Base-by-base conservation (phyloP, 1,140 invertebrate species). In the Drosophila sturtevanti region DNA sequence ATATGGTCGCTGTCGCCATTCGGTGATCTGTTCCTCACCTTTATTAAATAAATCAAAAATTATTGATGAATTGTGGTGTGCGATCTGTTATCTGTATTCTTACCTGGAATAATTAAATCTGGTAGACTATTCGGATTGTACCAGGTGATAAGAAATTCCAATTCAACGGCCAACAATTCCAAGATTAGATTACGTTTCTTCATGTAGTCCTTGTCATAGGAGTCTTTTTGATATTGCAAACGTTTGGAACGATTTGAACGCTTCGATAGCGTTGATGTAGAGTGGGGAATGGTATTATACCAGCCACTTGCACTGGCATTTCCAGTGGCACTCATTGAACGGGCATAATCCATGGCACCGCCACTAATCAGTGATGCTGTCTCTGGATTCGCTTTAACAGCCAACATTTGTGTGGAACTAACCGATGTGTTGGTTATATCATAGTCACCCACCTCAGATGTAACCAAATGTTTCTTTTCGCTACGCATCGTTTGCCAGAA, bases 401-500 rank as follows among this genome's bases (percentile, higher is more conserved):
- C 92, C 27, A 93, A 71, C 67, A 92, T 91, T 52, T 92, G 92
- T 48, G 92, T 92, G 35, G 92, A 92, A 52, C 92, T 93, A 63
- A 92, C 92, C 70, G 92, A 91, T 22, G 92, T 91, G 41, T 92
- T 92, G 21, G 75, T 89, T 67, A 93, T 93, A 9, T 92, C 91
- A 58, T 92, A 92, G 24, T 92, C 91, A 0, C 90, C 91, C 34
- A 92, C 79, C 63, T 92, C 91, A 0, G 91, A 90, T 14, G 91
- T 95, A 92, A 96, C 96, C 63, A 99, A 93, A 92, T 99, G 99
- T 92, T 99, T 99, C 92, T 98, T 99, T 90, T 99, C 99, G 5
- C 97, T 96, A 92, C 98, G 97, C 94, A 99, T 96, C 10, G 96
- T 95, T 90, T 98, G 96, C 98, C 98, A 99, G 92, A 99, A 99